Evolutionary conservation across 2,113 vertebrate species (phyloP), one percentile per base, ranked within the genome.

Genomic region (Pollimyrus isidori): DNA sequence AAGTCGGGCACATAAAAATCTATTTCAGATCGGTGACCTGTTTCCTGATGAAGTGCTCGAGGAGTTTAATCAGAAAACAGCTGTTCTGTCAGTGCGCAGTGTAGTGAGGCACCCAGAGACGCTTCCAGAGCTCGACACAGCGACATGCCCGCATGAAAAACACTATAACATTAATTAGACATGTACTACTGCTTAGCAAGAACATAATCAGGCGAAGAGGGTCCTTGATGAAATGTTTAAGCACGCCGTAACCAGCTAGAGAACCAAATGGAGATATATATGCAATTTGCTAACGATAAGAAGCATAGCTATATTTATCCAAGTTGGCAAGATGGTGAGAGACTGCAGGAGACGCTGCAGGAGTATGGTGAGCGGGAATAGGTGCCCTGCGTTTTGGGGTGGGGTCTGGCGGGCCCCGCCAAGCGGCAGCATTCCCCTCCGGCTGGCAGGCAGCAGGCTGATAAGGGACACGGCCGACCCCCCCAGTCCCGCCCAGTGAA

Each of bases 1-100:
- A 76, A 88, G 65, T 88, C 87, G 17, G 30, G 45, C 13, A 17
- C 62, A 80, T n/a, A 80, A 19, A 88, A 76, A 76, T 88, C 62
- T 50, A 76, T 88, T 80, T 88, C 46, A 3, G 30, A 76, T 69
- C 30, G 15, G 87, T 45, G 65, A 49, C 65, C 87, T 39, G 87
- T 69, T 30, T 88, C n/a, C 62, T 76, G 26, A 76, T 86, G 73
- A 69, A 26, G n/a, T 4, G 10, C 62, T 69, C 10, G 26, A 26
- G n/a, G 62, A 69, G 62, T 69, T 69, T 69, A 26, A 69, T 69
- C 62, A 30, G 62, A 80, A 80, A 80, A 80, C 73, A 42, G 35
- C 73, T 39, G 69, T 76, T 76, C 69, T 39, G 30, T 76, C 30
- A 76, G 26, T 76, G 30, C 10, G 4, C 15, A 7, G 73, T 39